Evolutionary conservation across 2,888 invertebrate species (phyloP), one percentile per base, ranked within the genome.

Genomic region (Noctua fimbriata): DNA sequence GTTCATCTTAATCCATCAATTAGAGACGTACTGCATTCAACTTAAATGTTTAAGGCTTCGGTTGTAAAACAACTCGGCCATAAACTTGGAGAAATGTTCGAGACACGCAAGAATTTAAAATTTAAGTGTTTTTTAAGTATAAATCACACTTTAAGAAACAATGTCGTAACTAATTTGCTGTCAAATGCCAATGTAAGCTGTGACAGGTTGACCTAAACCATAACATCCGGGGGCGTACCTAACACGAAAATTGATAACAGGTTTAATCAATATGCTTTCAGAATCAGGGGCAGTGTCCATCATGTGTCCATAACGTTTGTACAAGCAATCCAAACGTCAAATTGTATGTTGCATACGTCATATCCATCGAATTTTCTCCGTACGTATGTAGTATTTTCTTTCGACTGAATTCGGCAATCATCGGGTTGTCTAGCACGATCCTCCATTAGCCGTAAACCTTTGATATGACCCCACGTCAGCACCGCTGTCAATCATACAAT

Each of bases 1-100:
- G 82, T 83, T 87, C 84, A 82, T 83, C 81, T 84, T 88, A 88
- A 87, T 88, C 88, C 88, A 85, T 88, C 88, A 88, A 88, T 88
- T 87, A 88, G 79, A 83, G 78, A 76, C 80, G 83, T 76, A 85
- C 72, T 83, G 87, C 81, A 86, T 79, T 78, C 41, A 74, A 81
- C 77, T 78, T 86, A 80, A 87, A 81, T 83, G 86, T 79, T 87
- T 79, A 78, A 69, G 67, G 76, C 77, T 78, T 81, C 44, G 49
- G 63, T 81, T 86, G 77, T 86, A 69, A 76, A 87, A 84, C 78
- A 77, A 81, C 49, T 83, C 32, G 52, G 16, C 78, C 72, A 63
- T 79, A 84, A 84, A 84, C 52, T 79, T 79, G 70, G 60, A n/a
- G 58, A 77, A 85, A 85, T 76, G 70, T 82, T n/a, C 24, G 9